These are phyloP conservation scores for Papilio protenor DNA, from an alignment of 2,888 invertebrate species.

Conservation along the genomic window DNA sequence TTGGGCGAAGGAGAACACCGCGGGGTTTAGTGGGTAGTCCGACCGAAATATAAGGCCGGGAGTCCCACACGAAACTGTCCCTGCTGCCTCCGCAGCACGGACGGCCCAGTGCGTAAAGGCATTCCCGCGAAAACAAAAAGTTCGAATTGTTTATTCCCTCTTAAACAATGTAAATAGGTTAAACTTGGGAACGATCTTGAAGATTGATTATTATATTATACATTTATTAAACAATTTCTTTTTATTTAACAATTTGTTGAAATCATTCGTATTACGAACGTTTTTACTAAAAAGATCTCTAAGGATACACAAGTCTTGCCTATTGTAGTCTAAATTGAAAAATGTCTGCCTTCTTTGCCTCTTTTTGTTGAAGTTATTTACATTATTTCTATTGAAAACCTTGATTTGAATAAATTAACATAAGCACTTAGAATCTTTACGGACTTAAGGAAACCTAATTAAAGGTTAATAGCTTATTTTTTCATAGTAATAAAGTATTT, in stretches of 20 bases:
- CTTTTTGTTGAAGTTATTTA: conserved; percentile 22
- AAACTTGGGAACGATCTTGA: neutral
- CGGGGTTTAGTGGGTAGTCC: too few species aligned
- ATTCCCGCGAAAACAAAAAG: too few species aligned
- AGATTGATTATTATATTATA: too few species aligned
- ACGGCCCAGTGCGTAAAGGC: too few species aligned
- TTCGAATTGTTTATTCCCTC: neutral
- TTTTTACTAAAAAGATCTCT: conserved; percentile 21
- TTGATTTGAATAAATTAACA: conserved; percentile 16
- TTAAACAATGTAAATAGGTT: neutral
- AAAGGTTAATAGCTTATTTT: neutral
- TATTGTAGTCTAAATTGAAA: conserved; percentile 39
- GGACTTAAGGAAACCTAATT: neutral
- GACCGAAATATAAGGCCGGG: too few species aligned
- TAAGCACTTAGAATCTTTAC: neutral
- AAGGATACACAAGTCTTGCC: conserved; percentile 27
- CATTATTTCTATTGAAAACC: conserved; percentile 24
- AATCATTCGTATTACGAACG: conserved; percentile 6
- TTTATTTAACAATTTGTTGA: neutral
- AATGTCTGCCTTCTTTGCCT: conserved; percentile 26
- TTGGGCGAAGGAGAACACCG: too few species aligned
- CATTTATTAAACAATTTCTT: neutral
- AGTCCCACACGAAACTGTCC: too few species aligned
- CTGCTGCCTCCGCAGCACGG: too few species aligned
- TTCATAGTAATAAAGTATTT: neutral